These are phyloP conservation scores for Zaprionus ornatus DNA, from an alignment of 1,140 invertebrate genomes.

Conservation along the genomic window DNA sequence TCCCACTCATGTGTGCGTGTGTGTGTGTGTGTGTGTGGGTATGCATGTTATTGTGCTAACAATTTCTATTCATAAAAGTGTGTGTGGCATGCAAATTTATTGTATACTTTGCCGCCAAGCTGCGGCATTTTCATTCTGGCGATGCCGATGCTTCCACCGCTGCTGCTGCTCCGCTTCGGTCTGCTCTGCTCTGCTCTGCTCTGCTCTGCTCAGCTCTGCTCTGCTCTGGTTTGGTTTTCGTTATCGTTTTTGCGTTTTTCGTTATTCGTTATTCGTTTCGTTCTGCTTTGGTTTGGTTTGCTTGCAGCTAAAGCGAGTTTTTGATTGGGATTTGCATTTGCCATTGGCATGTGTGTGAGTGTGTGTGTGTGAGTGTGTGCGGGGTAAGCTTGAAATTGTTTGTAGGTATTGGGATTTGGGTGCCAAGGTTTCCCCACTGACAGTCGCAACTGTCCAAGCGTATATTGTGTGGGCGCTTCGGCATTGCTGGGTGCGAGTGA, in stretches of 20 bases:
- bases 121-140: constrained; percentile 61
- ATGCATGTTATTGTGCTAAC: constrained; percentile 69
- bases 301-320: constrained; percentile 50
- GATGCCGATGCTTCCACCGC: not conserved
- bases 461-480: not conserved
- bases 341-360: constrained; percentile 34
- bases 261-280: not conserved
- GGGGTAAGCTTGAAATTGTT: not conserved
- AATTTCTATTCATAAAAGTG: constrained; percentile 78
- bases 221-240: not conserved
- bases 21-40: constrained; percentile 32
- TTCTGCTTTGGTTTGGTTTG: constrained; percentile 1
- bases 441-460: constrained; percentile 16
- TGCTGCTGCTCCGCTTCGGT: not conserved
- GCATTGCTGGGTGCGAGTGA: constrained; percentile 4
- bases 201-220: not conserved
- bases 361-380: constrained; percentile 5
- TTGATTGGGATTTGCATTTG: constrained; percentile 78
- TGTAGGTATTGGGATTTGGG: constrained; percentile 58
- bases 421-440: constrained; percentile 58
- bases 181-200: not conserved
- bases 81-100: constrained; percentile 77
- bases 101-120: constrained; percentile 75
- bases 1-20: not conserved
- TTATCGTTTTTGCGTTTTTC: not conserved